Evolutionary conservation across 2,113 vertebrate genomes (phyloP).

Genomic region (Cisticola juncidis): DNA sequence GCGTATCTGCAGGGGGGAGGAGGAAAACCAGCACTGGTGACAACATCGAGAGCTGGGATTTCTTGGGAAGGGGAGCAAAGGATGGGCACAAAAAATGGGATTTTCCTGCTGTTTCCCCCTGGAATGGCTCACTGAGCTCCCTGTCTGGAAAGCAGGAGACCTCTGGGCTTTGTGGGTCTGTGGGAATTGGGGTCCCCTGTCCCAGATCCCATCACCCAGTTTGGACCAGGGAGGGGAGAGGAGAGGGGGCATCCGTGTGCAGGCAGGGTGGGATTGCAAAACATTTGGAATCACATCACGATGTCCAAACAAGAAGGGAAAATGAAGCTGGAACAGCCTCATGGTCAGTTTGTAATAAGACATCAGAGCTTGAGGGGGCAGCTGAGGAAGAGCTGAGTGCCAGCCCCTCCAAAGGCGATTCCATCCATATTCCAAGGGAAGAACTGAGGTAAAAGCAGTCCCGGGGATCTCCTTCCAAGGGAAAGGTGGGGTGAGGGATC

Average conservation of each 20-base stretch:
- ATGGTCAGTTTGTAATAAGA: not conserved
- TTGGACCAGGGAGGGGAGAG: not conserved
- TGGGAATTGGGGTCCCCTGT: accelerated
- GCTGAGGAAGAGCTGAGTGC: not conserved
- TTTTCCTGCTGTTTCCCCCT: not conserved
- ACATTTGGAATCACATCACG: accelerated
- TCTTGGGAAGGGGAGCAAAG: not conserved
- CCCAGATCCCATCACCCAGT: not conserved
- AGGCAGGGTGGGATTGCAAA: accelerated
- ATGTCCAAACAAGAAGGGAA: not conserved
- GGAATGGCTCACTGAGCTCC: not conserved
- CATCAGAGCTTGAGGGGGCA: accelerated
- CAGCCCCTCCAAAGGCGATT: not conserved
- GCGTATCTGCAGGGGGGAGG: conserved; percentile 81
- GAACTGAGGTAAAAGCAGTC: not conserved
- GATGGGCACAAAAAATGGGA: accelerated
- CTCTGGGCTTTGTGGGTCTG: not conserved
- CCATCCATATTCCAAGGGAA: accelerated
- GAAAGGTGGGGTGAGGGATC: not conserved
- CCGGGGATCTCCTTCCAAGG: not conserved
- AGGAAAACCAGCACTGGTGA: not conserved
- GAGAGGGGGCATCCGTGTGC: not conserved
- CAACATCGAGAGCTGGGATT: accelerated
- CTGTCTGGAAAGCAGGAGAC: not conserved
- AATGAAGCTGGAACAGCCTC: not conserved